Conservation (phyloP, 2,113 vertebrate species). For the rat (Rattus norvegicus) region DNA sequence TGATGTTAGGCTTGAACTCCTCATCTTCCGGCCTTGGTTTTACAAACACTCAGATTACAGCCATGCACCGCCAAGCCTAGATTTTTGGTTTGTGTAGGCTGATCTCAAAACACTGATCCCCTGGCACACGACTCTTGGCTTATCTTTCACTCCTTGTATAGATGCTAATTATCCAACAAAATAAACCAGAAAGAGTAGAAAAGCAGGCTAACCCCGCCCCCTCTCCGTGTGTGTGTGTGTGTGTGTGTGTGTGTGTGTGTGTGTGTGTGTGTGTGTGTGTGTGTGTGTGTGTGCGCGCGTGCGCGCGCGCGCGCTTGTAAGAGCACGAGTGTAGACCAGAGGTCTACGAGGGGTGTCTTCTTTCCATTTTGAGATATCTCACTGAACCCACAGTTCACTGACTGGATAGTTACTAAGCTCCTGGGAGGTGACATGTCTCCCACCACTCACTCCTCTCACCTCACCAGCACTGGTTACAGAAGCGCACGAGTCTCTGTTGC, state of each 20-base stretch:
- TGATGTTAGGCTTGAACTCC: not conserved
- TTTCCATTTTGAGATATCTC: not conserved
- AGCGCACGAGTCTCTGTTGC: too few species aligned
- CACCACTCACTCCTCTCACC: too few species aligned
- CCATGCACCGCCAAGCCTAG: not conserved
- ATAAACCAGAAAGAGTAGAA: not conserved
- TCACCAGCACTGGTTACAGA: too few species aligned
- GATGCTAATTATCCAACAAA: constrained; percentile 3
- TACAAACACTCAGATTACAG: not conserved
- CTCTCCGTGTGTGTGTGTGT: too few species aligned
- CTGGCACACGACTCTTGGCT: too few species aligned
- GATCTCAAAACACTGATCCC: too few species aligned
- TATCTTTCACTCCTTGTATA: not conserved
- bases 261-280: too few species aligned
- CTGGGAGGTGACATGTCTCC: not conserved
- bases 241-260: too few species aligned
- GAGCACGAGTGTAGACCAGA: not conserved
- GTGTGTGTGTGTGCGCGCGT: too few species aligned
- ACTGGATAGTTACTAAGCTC: not conserved
- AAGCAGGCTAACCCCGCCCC: not conserved
- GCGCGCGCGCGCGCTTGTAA: too few species aligned
- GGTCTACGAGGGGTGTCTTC: not conserved
- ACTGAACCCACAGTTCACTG: not conserved
- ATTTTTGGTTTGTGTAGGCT: not conserved
- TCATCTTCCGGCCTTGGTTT: not conserved